phyloP scores from a whole-genome alignment of 2,888 invertebrate genomes.

The Clistopyga incitator region DNA sequence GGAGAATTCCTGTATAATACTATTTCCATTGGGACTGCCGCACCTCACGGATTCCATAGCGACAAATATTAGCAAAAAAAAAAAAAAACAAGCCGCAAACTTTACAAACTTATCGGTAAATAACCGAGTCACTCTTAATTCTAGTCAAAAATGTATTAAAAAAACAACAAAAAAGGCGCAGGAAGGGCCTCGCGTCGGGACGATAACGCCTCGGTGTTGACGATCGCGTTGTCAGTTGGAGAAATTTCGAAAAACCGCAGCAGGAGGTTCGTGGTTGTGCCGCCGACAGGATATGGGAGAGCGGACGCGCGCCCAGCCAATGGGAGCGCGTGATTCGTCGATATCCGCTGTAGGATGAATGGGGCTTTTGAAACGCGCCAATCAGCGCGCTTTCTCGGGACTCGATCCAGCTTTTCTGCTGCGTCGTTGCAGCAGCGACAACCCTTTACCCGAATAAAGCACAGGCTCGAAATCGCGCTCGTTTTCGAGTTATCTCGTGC shows the following conservation, averaged over 20 bases:
- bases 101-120: background rate
- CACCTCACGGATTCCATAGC: constrained; percentile 48
- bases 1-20: constrained; percentile 39
- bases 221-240: constrained; percentile 29
- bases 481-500: no score
- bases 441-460: constrained; percentile 5
- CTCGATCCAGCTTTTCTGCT: constrained; percentile 15
- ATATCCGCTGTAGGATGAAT: constrained; percentile 40
- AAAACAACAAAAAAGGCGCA: constrained; percentile 8
- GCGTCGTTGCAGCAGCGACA: constrained; percentile 7
- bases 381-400: background rate
- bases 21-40: constrained; percentile 28
- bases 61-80: constrained; percentile 4
- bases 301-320: background rate
- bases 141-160: background rate
- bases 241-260: constrained; percentile 13
- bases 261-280: background rate
- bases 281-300: background rate
- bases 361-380: constrained; percentile 45
- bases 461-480: background rate
- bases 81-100: no score
- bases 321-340: background rate
- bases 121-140: background rate
- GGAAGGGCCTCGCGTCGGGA: no score
- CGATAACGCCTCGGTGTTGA: constrained; percentile 28